Evolutionary conservation across 2,888 invertebrate species (phyloP), one percentile per base, ranked within the genome.

Genomic region (Hirtodrosophila trivittata): DNA sequence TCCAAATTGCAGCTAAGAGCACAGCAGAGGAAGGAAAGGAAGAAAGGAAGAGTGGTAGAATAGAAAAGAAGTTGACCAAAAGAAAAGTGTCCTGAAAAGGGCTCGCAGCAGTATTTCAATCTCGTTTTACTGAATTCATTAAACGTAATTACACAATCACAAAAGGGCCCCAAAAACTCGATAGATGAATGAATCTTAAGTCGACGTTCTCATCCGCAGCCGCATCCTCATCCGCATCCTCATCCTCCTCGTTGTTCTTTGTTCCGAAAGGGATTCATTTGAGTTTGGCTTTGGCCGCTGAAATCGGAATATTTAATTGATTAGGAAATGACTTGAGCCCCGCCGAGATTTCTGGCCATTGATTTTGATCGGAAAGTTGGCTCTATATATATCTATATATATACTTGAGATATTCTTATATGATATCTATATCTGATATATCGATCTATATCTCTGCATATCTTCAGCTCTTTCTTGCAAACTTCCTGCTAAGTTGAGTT

Each of bases 261-360:
- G 35, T 43, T 56, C 38, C 60, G 14, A 50, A 71, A 39, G 45
- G 63, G 47, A 51, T 73, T 81, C 67, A 57, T 43, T 65, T 58
- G 46, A 26, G 10, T 46, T 54, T 18, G 42, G 42, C 45, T 49
- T 39, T 51, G 18, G 57, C 35, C 46, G 38, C 47, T 42, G 58
- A 62, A 81, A 77, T 82, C 65, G 30, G 75, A 85, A 87, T 82
- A 82, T 77, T 87, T 85, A 82, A 82, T 87, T 82, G 81, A 87
- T 87, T 87, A 69, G 69, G 75, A 71, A 85, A 87, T 87, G 72
- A 85, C 75, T 64, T 65, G 51, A 59, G 72, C 39, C 41, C 16
- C 26, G 13, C 13, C 18, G 43, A 49, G 75, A 59, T 66, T 67
- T 67, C 55, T 42, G 62, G 50, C 5, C 37, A 74, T 55, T 68